Evolutionary conservation across 2,888 invertebrate genomes (phyloP).

Genomic region (Antheraea assamensis): DNA sequence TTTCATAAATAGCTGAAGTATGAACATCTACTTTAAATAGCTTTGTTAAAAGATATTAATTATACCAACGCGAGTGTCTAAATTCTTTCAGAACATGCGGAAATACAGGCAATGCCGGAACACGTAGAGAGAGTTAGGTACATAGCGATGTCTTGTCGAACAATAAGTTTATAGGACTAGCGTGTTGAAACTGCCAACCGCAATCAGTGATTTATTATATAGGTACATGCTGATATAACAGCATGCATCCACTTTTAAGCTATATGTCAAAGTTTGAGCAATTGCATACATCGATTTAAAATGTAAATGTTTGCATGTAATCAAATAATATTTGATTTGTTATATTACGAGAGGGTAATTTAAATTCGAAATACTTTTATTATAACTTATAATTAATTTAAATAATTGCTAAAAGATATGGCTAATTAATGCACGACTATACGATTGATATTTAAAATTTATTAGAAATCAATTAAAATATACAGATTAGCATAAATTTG

Average conservation of each 20-base stretch:
- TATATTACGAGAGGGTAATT: too few species aligned
- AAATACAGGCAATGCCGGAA: slow-evolving; percentile 50
- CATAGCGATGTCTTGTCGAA: slow-evolving; percentile 50
- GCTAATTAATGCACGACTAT: too few species aligned
- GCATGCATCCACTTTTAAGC: neutral
- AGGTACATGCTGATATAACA: neutral
- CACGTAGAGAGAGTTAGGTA: slow-evolving; percentile 29
- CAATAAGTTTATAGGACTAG: slow-evolving; percentile 52
- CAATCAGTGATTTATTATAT: slow-evolving; percentile 33
- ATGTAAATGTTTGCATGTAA: neutral
- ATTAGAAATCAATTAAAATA: too few species aligned
- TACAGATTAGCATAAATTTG: neutral
- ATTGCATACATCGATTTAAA: neutral
- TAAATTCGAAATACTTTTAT: too few species aligned
- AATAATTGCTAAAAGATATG: too few species aligned
- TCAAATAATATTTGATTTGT: neutral
- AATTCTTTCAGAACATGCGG: slow-evolving; percentile 31
- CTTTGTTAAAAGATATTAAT: neutral
- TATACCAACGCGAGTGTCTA: neutral
- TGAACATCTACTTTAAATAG: neutral
- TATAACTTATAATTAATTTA: too few species aligned
- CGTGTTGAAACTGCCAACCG: slow-evolving; percentile 53
- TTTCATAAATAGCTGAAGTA: too few species aligned
- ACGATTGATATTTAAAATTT: too few species aligned
- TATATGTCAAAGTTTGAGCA: neutral